Evolutionary conservation across 2,113 vertebrate genomes (phyloP), one percentile per base, ranked within the genome.

Genomic region (Neodontobutis hainanensis): DNA sequence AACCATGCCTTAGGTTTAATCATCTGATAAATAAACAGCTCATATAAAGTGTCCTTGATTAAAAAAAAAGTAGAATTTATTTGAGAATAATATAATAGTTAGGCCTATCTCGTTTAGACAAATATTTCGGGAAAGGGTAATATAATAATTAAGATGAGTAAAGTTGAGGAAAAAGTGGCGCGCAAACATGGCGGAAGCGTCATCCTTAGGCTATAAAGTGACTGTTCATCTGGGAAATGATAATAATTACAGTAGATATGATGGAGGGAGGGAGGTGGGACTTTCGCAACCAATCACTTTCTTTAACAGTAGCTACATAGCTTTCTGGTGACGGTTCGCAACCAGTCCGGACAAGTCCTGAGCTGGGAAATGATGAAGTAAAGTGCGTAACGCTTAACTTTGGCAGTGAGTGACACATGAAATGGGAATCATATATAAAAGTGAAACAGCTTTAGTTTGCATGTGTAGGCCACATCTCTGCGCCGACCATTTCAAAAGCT

Each of bases 401-500:
- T 43, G 6, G 15, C 56, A 43, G 56, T 14, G 42, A n/a, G 40
- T 43, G 40, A 43, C 56, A 42, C 56, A 43, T 58, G 5, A 12
- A 36, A 55, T 55, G 52, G 52, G 52, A 55, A 55, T 55, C 10
- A 16, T 43, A 58, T 42, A 43, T 58, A 43, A 58, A 58, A 58
- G 36, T 16, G 14, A 11, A 40, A 43, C 38, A 10, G n/a, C 56
- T 43, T 43, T 11, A 43, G 16, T 27, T 15, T 16, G 9, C 10
- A 19, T 43, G 15, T 43, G 40, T 27, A 27, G 19, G 19, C 19
- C 14, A 43, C 56, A 19, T 43, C 10, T 43, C 52, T 58, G 56
- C 55, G 55, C 38, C 36, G 55, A 58, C 44, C 0, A 35, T 46
- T 6, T 40, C 15, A 46, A 8, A 45, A 64, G 27, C 72, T n/a